phyloP scores from a whole-genome alignment of 1,140 invertebrate species.

The Diprion similis region DNA sequence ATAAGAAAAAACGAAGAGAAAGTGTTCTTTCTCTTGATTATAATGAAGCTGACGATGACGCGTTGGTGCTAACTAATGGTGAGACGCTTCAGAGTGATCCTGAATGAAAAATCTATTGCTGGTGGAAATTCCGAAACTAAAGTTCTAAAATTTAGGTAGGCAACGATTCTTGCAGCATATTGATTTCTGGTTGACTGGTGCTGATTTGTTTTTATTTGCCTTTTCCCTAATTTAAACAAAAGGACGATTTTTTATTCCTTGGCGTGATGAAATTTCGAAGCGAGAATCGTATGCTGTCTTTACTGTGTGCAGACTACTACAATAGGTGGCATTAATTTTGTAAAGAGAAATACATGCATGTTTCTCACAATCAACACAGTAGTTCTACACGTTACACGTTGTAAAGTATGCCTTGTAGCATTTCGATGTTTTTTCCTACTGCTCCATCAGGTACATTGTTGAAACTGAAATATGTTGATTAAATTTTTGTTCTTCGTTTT shows the following conservation, averaged over 20 bases:
- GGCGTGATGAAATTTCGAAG: not conserved
- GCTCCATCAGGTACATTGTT: too few relatives aligned
- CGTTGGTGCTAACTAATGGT: slow-evolving; percentile 64
- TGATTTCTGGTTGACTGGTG: not conserved
- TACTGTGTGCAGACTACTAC: not conserved
- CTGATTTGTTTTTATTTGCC: not conserved
- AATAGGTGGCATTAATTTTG: too few relatives aligned
- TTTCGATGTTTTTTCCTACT: too few relatives aligned
- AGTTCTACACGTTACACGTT: too few relatives aligned
- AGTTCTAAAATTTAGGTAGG: not conserved
- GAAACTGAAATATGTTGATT: too few relatives aligned
- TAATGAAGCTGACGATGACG: slow-evolving; percentile 71
- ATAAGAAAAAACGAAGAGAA: slow-evolving; percentile 70
- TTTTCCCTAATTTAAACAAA: not conserved
- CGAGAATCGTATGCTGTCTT: not conserved
- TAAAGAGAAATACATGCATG: too few relatives aligned
- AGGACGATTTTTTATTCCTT: not conserved
- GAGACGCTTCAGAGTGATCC: slow-evolving; percentile 63
- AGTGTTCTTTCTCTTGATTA: slow-evolving; percentile 75
- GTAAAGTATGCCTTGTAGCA: too few relatives aligned
- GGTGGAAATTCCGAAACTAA: not conserved
- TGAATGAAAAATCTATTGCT: slow-evolving; percentile 20
- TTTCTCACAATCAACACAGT: too few relatives aligned
- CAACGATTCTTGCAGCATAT: not conserved
- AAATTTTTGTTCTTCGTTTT: too few relatives aligned